Conservation (phyloP, 2,888 invertebrate genomes). For the Isotomurus palustris region DNA sequence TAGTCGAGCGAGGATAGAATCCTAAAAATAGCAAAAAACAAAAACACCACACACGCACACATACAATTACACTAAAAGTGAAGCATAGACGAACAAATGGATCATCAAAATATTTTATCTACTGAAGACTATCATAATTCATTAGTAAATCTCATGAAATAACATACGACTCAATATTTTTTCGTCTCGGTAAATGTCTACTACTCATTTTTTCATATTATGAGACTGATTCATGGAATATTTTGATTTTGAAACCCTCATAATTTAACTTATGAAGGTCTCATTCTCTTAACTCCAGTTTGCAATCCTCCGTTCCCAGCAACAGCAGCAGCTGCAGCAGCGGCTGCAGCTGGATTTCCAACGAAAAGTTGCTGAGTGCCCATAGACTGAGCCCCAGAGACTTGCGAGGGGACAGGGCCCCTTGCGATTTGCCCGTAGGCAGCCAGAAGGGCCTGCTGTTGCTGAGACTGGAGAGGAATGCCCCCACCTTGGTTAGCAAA, state of each 20-base stretch:
- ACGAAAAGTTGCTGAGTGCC: slow-evolving; percentile 43
- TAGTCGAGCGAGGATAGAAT: too few species aligned
- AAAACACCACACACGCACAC: too few species aligned
- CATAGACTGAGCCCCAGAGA: slow-evolving; percentile 37
- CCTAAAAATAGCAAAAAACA: too few species aligned
- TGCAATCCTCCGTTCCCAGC: slow-evolving; percentile 39
- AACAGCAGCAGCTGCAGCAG: slow-evolving; percentile 48
- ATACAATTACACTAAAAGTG: too few species aligned
- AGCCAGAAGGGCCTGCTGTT: slow-evolving; percentile 44
- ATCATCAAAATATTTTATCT: not conserved
- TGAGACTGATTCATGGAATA: too few species aligned
- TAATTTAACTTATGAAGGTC: slow-evolving; percentile 41
- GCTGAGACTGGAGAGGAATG: slow-evolving; percentile 36
- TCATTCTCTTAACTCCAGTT: slow-evolving; percentile 43
- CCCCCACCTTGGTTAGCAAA: slow-evolving; percentile 37
- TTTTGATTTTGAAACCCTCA: slow-evolving; percentile 6
- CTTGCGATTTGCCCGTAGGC: slow-evolving; percentile 43
- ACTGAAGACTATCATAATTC: not conserved
- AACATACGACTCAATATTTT: too few species aligned
- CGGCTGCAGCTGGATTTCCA: slow-evolving; percentile 45
- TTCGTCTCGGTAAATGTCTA: too few species aligned
- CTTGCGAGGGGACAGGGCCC: slow-evolving; percentile 35
- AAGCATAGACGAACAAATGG: too few species aligned
- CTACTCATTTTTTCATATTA: too few species aligned
- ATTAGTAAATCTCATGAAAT: not conserved